phyloP scores from a whole-genome alignment of 1,140 invertebrate species.

The Luehdorfia chinensis region DNA sequence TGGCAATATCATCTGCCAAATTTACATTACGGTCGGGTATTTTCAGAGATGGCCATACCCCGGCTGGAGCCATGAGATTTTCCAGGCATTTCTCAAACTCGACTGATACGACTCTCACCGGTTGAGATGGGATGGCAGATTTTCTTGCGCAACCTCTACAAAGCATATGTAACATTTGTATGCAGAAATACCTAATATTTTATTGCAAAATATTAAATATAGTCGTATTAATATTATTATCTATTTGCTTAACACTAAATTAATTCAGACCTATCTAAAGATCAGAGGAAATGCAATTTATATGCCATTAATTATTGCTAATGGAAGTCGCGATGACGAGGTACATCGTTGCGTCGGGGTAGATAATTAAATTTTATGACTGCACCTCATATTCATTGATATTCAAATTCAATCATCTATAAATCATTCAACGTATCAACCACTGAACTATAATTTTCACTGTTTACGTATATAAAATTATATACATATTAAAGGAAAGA shows the following conservation, averaged over 20 bases:
- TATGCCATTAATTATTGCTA: constrained; percentile 30
- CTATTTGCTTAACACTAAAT: constrained; percentile 13
- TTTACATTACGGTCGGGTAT: too few species aligned
- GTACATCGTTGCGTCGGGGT: constrained; percentile 11
- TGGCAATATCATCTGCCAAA: too few species aligned
- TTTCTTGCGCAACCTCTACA: too few species aligned
- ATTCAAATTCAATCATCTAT: constrained; percentile 21
- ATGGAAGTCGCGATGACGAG: constrained; percentile 22
- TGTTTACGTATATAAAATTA: not conserved
- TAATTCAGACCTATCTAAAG: constrained; percentile 10
- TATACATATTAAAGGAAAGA: not conserved
- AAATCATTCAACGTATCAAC: constrained; percentile 4
- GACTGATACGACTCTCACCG: too few species aligned
- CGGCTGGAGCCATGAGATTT: too few species aligned
- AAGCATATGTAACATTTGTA: too few species aligned
- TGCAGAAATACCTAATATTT: too few species aligned
- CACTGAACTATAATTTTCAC: constrained; percentile 9
- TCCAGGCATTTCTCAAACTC: too few species aligned
- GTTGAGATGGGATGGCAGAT: too few species aligned
- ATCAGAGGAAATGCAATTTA: constrained; percentile 23
- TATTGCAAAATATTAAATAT: too few species aligned
- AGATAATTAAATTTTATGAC: constrained; percentile 30
- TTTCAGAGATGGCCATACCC: too few species aligned
- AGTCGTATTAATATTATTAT: too few species aligned
- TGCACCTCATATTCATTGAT: constrained; percentile 17